These are phyloP conservation scores for Philopotamus ludificatus DNA, from an alignment of 1,140 invertebrate genomes.

Conservation along the genomic window DNA sequence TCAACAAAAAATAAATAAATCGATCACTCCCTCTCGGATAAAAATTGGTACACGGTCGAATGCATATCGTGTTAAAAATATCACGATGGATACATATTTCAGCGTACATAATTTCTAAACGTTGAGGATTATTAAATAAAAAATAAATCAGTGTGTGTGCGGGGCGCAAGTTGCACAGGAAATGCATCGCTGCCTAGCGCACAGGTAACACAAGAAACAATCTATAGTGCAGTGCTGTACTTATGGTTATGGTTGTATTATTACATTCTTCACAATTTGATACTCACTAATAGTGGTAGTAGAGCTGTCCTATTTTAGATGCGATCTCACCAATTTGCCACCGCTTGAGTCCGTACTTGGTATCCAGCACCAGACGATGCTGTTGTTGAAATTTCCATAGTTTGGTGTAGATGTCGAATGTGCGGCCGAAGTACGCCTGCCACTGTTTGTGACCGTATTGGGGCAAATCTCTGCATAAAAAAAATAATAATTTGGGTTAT, in stretches of 20 bases:
- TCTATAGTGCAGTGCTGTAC: constrained; percentile 1
- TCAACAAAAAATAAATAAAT: too few relatives aligned
- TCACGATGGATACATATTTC: too few relatives aligned
- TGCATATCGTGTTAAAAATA: too few relatives aligned
- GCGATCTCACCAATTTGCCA: constrained; percentile 99
- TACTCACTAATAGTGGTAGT: constrained; percentile 97
- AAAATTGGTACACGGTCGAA: too few relatives aligned
- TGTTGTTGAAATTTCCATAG: constrained; percentile 99
- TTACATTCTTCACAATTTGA: too few relatives aligned
- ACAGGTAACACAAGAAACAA: too few relatives aligned
- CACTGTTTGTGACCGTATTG: constrained; percentile 98
- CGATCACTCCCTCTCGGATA: too few relatives aligned
- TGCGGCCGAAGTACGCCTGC: constrained; percentile 96
- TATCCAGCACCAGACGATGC: constrained; percentile 87
- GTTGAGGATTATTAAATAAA: too few relatives aligned
- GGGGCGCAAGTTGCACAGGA: too few relatives aligned
- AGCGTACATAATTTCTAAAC: too few relatives aligned
- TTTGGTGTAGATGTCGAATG: constrained; percentile 98
- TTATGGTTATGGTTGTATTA: background rate
- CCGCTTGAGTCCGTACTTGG: constrained; percentile 92
- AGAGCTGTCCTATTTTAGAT: constrained; percentile 97
- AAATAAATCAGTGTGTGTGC: too few relatives aligned
- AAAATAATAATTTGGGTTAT: background rate
- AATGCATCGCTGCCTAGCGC: too few relatives aligned
- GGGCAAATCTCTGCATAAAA: constrained; percentile 77